Conservation (phyloP, 2,113 vertebrate species). For the Channa argus region DNA sequence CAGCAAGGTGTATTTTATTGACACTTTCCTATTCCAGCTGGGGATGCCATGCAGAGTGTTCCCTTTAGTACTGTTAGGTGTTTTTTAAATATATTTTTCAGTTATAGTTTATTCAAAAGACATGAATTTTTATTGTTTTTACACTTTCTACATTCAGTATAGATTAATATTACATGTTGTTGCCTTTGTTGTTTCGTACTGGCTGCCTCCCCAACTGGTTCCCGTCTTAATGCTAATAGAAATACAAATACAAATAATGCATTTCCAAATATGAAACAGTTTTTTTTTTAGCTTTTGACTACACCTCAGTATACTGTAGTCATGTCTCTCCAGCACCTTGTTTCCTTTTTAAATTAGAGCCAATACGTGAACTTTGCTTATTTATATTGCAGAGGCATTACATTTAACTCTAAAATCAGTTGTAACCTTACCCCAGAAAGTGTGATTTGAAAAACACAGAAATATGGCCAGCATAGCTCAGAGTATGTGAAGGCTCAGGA, state of each 20-base stretch:
- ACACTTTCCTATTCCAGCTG: neutral
- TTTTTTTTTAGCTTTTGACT: neutral
- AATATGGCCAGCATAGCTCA: neutral
- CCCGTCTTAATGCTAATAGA: too few relatives aligned
- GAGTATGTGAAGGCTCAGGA: neutral
- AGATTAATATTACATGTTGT: too few relatives aligned
- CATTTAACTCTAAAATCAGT: neutral
- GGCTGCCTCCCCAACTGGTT: too few relatives aligned
- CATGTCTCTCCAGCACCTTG: neutral
- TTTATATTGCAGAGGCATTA: constrained; percentile 1
- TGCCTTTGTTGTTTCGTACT: too few relatives aligned
- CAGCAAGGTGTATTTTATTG: neutral
- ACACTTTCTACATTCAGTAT: too few relatives aligned
- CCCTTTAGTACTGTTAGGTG: neutral
- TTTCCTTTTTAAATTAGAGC: constrained; percentile 9
- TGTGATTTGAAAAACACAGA: neutral
- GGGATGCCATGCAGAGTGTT: neutral
- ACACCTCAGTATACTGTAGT: too few relatives aligned
- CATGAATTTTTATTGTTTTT: too few relatives aligned
- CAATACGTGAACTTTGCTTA: neutral
- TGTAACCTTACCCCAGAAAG: neutral
- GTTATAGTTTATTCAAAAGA: too few relatives aligned
- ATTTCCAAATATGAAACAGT: neutral
- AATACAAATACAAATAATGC: too few relatives aligned
- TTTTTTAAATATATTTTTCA: neutral